Evolutionary conservation across 1,140 invertebrate genomes (phyloP).

Genomic region (Eupristina koningsbergeri): DNA sequence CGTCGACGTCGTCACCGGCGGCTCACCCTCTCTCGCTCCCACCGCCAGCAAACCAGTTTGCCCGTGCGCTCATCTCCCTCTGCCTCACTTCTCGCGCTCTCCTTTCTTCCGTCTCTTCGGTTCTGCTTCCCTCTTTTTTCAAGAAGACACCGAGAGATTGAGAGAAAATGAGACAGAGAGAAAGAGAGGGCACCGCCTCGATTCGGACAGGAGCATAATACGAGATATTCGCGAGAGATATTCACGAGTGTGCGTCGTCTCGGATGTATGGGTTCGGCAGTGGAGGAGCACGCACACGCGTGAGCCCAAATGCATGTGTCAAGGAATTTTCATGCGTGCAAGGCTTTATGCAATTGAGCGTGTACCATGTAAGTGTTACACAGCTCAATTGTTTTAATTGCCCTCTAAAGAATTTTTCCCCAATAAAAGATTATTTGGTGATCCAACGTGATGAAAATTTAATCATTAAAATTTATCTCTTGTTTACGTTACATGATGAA

Average conservation of each 20-base stretch:
- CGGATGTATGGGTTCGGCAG: neutral
- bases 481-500: too few relatives aligned
- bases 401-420: neutral
- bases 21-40: neutral
- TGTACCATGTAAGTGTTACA: neutral
- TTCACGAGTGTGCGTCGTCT: neutral
- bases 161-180: neutral
- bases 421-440: too few relatives aligned
- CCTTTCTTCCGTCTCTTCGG: conserved; percentile 31
- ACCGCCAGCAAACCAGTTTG: conserved; percentile 37
- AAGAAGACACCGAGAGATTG: neutral
- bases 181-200: conserved; percentile 40
- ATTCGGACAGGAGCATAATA: conserved; percentile 46
- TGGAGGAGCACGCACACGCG: neutral
- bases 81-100: conserved; percentile 1
- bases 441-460: neutral
- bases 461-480: too few relatives aligned
- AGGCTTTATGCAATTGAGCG: neutral
- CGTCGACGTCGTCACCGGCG: neutral
- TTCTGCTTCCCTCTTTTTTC: conserved; percentile 35
- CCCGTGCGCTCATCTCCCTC: neutral
- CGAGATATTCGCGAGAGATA: conserved; percentile 33
- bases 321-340: conserved; percentile 6
- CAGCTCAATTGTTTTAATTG: neutral
- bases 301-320: neutral